Evolutionary conservation across 2,888 invertebrate species (phyloP).

Genomic region (Hydraecia micacea): DNA sequence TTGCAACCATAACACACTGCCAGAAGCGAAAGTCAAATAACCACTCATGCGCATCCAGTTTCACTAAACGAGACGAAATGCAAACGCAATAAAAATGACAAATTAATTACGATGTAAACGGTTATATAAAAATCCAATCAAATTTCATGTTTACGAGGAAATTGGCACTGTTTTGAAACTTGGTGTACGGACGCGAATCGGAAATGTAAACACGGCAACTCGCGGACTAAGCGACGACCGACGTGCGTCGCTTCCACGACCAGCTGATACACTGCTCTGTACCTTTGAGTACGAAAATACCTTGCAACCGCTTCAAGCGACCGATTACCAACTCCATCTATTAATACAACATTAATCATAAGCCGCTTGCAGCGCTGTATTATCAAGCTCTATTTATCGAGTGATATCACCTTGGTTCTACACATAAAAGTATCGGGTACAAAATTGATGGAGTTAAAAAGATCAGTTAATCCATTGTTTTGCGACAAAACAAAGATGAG

Average conservation of each 20-base stretch:
- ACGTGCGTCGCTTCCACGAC: slow-evolving; percentile 78
- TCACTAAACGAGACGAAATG: slow-evolving; percentile 69
- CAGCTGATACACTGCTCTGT: slow-evolving; percentile 80
- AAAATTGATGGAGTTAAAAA: slow-evolving; percentile 56
- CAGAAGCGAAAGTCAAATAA: slow-evolving; percentile 82
- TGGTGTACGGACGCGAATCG: slow-evolving; percentile 45
- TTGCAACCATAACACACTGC: slow-evolving; percentile 69
- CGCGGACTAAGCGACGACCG: slow-evolving; percentile 71
- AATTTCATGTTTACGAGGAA: slow-evolving; percentile 48
- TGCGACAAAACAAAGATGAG: slow-evolving; percentile 54
- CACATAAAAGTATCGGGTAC: slow-evolving; percentile 53
- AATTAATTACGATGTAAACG: slow-evolving; percentile 54
- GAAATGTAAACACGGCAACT: slow-evolving; percentile 74
- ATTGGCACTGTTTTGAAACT: slow-evolving; percentile 63
- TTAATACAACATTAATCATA: slow-evolving; percentile 48
- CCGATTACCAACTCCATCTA: slow-evolving; percentile 53
- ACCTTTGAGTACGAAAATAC: slow-evolving; percentile 72
- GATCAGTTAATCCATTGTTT: slow-evolving; percentile 59
- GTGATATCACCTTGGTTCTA: slow-evolving; percentile 63
- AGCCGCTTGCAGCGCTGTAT: slow-evolving; percentile 70
- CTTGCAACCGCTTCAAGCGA: slow-evolving; percentile 74
- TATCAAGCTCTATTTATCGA: slow-evolving; percentile 55
- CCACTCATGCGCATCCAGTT: slow-evolving; percentile 84
- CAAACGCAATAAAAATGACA: slow-evolving; percentile 50
- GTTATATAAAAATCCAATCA: slow-evolving; percentile 47